Conservation (phyloP, 2,797 vertebrate genomes). For the Psittacula echo region DNA sequence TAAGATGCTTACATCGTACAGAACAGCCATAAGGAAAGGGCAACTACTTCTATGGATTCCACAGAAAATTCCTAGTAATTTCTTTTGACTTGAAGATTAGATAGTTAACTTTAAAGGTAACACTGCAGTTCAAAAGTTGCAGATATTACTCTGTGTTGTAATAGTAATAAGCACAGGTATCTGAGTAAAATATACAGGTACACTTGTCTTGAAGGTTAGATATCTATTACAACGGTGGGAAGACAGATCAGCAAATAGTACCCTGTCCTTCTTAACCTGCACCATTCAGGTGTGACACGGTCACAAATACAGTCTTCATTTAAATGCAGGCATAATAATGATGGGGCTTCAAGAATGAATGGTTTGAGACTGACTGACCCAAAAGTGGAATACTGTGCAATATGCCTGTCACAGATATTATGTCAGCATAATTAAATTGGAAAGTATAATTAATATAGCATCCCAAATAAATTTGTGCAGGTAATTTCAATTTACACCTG, state of each 20-base stretch:
- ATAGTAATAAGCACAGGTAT: background rate
- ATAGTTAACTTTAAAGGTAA: background rate
- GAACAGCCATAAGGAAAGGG: background rate
- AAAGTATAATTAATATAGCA: constrained; percentile 33
- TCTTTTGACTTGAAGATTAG: background rate
- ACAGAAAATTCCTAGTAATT: background rate
- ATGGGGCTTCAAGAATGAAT: background rate
- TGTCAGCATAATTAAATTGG: constrained; percentile 19
- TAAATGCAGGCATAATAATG: background rate
- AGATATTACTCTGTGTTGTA: background rate
- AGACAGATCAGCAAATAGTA: background rate
- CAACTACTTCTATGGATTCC: background rate
- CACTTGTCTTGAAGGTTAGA: background rate
- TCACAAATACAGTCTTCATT: background rate
- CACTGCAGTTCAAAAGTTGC: background rate
- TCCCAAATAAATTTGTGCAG: background rate
- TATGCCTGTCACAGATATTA: constrained; percentile 16
- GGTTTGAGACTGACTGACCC: background rate
- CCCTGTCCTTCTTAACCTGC: background rate
- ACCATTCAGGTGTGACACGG: background rate
- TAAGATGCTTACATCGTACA: background rate
- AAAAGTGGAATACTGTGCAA: background rate
- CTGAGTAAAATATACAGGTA: background rate
- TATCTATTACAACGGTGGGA: background rate
- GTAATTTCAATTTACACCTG: constrained; percentile 20